Evolutionary conservation across 1,140 invertebrate genomes (phyloP).

Genomic region (Sarcophaga peregrina): DNA sequence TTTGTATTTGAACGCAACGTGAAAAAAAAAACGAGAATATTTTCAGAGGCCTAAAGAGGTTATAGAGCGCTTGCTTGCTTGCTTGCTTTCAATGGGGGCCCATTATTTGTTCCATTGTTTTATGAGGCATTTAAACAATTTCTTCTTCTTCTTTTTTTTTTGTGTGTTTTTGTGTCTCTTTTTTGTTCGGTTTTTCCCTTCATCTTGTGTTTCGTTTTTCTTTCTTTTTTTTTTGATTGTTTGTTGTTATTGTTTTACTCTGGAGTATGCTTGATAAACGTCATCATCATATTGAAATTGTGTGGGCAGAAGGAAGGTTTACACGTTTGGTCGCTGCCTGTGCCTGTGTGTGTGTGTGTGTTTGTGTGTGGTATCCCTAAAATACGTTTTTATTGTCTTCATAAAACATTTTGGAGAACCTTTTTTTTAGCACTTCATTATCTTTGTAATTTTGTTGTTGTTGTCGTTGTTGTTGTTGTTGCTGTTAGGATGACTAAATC

Average conservation of each 20-base stretch:
- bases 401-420: background rate
- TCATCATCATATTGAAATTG: slow-evolving; percentile 1
- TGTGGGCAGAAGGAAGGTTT: background rate
- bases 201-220: background rate
- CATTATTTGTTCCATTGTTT: slow-evolving; percentile 43
- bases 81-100: background rate
- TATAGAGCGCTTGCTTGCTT: background rate
- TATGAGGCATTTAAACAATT: slow-evolving; percentile 39
- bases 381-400: background rate
- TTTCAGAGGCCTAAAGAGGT: slow-evolving; percentile 29
- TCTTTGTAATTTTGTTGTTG: slow-evolving; percentile 7
- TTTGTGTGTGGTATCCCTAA: background rate
- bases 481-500: background rate
- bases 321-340: background rate
- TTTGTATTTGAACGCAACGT: background rate
- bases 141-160: too few species aligned
- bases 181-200: slow-evolving; percentile 7
- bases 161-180: slow-evolving; percentile 16
- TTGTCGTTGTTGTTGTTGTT: background rate
- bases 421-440: slow-evolving; percentile 21
- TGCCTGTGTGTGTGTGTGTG: background rate
- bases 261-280: background rate
- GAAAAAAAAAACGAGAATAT: background rate
- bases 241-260: background rate
- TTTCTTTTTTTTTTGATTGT: slow-evolving; percentile 10